A percentile compares a stretch with the other conserved stretches of the same genome.
Evolutionary conservation across 2,888 invertebrate species (phyloP).

Genomic region (Cheilosia grossa): DNA sequence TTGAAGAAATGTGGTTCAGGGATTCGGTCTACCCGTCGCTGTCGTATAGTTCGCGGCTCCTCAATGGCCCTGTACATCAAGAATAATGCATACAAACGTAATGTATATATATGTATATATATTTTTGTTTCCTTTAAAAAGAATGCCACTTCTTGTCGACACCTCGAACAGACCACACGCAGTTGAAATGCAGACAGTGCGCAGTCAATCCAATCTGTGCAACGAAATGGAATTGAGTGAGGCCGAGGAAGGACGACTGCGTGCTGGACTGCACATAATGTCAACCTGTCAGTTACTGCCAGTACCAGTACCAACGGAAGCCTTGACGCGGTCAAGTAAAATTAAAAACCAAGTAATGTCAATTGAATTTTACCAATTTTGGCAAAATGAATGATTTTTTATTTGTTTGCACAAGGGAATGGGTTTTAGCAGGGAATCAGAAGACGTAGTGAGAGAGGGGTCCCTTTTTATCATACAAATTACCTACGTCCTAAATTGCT

Average conservation of each 20-base stretch:
- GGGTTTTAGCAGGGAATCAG: too few species aligned
- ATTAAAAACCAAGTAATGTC: background rate
- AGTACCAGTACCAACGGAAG: constrained; percentile 2
- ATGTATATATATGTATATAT: too few species aligned
- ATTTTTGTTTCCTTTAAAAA: too few species aligned
- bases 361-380: too few species aligned
- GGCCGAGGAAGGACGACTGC: too few species aligned
- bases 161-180: constrained; percentile 15
- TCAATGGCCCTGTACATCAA: background rate
- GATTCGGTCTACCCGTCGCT: background rate
- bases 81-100: background rate
- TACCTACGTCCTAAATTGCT: too few species aligned
- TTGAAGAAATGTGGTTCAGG: background rate
- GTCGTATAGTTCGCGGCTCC: too few species aligned
- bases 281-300: constrained; percentile 12
- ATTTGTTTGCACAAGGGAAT: too few species aligned
- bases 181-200: constrained; percentile 9
- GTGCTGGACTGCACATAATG: constrained; percentile 5
- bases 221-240: constrained; percentile 14
- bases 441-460: too few species aligned
- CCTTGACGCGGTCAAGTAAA: constrained; percentile 7
- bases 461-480: too few species aligned
- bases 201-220: background rate
- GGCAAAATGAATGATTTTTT: too few species aligned
- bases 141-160: background rate